Percentiles rank a stretch among this genome's conserved stretches.
Conservation (phyloP, 2,888 invertebrate genomes). For the Emmelina monodactyla region DNA sequence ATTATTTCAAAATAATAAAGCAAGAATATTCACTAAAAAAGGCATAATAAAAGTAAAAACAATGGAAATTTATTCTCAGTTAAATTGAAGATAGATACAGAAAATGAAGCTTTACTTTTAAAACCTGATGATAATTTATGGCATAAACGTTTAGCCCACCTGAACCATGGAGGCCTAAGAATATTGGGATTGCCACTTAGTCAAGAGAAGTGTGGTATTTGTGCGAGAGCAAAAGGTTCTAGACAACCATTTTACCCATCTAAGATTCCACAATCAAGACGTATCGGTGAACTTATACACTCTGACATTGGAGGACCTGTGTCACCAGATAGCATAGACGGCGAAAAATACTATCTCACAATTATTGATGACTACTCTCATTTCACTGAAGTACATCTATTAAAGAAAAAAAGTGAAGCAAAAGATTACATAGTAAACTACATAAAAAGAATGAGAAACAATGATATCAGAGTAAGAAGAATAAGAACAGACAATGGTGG, state of each 20-base stretch:
- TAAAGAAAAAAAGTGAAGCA: constrained; percentile 7
- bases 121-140: background rate
- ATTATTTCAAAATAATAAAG: constrained; percentile 1
- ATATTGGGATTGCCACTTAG: background rate
- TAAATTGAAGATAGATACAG: background rate
- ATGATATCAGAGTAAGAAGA: constrained; percentile 4
- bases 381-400: constrained; percentile 5
- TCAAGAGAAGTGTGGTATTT: background rate
- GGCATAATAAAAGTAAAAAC: background rate
- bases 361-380: constrained; percentile 10
- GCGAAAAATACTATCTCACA: constrained; percentile 7
- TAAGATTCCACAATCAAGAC: background rate
- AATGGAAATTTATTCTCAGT: constrained; percentile 5
- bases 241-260: background rate
- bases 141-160: constrained; percentile 1
- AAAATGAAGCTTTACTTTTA: background rate
- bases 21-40: background rate
- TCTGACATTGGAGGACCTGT: constrained; percentile 5
- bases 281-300: constrained; percentile 3
- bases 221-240: background rate
- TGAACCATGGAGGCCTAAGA: background rate
- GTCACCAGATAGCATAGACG: background rate
- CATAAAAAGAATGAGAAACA: constrained; percentile 5
- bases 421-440: constrained; percentile 4
- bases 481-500: constrained; percentile 8